These are phyloP conservation scores for Sylvicola cinctus DNA, from an alignment of 2,888 invertebrate genomes.

Conservation along the genomic window DNA sequence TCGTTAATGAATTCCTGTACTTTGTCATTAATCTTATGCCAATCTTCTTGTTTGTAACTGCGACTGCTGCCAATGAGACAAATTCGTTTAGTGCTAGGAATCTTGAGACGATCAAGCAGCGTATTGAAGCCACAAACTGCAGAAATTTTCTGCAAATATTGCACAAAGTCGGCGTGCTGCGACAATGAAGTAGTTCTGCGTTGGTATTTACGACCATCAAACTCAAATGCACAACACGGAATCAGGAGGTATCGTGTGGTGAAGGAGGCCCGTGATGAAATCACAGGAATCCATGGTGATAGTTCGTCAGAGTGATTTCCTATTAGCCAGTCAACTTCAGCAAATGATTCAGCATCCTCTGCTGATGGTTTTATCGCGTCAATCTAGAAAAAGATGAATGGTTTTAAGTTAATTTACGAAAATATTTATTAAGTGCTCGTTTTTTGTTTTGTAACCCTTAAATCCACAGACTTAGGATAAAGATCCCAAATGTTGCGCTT, in stretches of 20 bases:
- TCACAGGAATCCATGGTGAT: constrained; percentile 95
- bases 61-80: constrained; percentile 45
- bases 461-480: constrained; percentile 33
- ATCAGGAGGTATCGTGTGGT: constrained; percentile 68
- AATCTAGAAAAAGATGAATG: constrained; percentile 28
- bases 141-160: constrained; percentile 39
- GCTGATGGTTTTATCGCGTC: constrained; percentile 42
- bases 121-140: constrained; percentile 53
- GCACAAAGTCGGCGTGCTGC: constrained; percentile 55
- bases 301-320: constrained; percentile 98
- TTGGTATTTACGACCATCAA: constrained; percentile 68
- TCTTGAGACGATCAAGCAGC: constrained; percentile 64
- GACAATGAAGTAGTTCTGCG: constrained; percentile 46
- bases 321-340: constrained; percentile 77
- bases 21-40: constrained; percentile 19
- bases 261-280: constrained; percentile 59
- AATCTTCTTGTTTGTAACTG: constrained; percentile 22
- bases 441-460: neutral
- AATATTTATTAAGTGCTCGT: too few relatives aligned
- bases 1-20: constrained; percentile 28
- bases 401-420: neutral
- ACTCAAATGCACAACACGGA: constrained; percentile 89
- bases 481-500: constrained; percentile 74
- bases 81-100: constrained; percentile 90
- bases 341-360: constrained; percentile 33